phyloP scores from a whole-genome alignment of 2,113 vertebrate species.

The Lepisosteus oculatus region DNA sequence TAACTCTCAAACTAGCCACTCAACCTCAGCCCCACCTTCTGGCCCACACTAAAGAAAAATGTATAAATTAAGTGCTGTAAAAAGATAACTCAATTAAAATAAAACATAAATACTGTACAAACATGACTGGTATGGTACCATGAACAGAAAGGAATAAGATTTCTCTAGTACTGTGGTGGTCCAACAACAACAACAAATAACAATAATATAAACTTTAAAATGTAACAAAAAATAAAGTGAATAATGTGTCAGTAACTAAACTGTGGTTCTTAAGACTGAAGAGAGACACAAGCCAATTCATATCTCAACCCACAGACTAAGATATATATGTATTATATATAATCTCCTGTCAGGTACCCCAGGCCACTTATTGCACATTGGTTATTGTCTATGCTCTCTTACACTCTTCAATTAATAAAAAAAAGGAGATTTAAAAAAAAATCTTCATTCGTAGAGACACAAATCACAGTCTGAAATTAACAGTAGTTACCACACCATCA shows the following conservation, averaged over 20 bases:
- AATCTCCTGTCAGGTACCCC: slow-evolving; percentile 35
- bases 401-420: slow-evolving; percentile 16
- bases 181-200: background rate
- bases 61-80: slow-evolving; percentile 79
- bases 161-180: slow-evolving; percentile 31
- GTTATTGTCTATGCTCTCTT: slow-evolving; percentile 33
- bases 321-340: slow-evolving; percentile 23
- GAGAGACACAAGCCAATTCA: slow-evolving; percentile 2
- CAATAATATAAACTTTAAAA: slow-evolving; percentile 21
- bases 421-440: slow-evolving; percentile 21
- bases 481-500: slow-evolving; percentile 32
- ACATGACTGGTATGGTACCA: slow-evolving; percentile 45
- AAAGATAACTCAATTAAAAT: slow-evolving; percentile 56
- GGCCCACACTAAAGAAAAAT: slow-evolving; percentile 42
- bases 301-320: slow-evolving; percentile 22
- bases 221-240: slow-evolving; percentile 26
- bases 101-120: slow-evolving; percentile 84
- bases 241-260: slow-evolving; percentile 34
- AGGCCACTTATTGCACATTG: slow-evolving; percentile 54
- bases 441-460: slow-evolving; percentile 27
- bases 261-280: slow-evolving; percentile 18
- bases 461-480: slow-evolving; percentile 32
- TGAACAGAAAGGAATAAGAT: slow-evolving; percentile 35
- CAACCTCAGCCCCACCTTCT: background rate
- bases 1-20: slow-evolving; percentile 5